Base-by-base conservation (phyloP, 2,113 vertebrate species). In the Pluvianellus socialis region DNA sequence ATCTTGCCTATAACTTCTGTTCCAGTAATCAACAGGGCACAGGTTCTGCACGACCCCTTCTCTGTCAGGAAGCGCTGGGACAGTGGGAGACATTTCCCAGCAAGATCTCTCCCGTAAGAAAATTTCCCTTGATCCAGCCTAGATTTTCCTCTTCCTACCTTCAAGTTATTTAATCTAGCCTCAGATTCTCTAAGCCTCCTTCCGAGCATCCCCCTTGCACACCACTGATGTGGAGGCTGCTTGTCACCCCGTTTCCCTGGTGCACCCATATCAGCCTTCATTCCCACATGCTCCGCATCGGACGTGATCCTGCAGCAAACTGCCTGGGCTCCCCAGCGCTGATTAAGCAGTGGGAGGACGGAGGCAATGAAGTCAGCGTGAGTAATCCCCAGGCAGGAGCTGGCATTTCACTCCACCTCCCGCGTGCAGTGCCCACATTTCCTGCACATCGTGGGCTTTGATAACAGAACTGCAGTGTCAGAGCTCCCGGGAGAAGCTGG, bases 321-420 rank as follows among this genome's bases (percentile, higher is more conserved):
- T 2, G 65, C 52, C 56, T 85, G 88, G 63, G 86, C 79, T 96
- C 47, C 55, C 70, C 83, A 79, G 52, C 0, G 0, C 68, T 84
- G 86, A 92, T 67, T n/a, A 71, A 92, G 82, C 65, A 91, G 92
- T 93, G 92, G 97, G 97, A 92, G 94, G 94, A 94, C 55, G 70
- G 49, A 96, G 87, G 90, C 95, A 96, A 68, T 79, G 62, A 96
- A 96, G 84, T 95, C 90, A 85, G 80, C 94, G 73, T 97, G 95
- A 97, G 84, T 95, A 97, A 96, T 96, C 53, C 70, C 70, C 79
- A 94, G 80, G 40, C 95, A 93, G 84, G 66, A 93, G 95, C 0
- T 97, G 96, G 90, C 93, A 97, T 96, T 97, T 97, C 87, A 82
- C 53, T 95, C 94, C 76, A 81, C 32, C 86, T 91, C 94, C 92